Evolutionary conservation across 2,113 vertebrate species (phyloP), one percentile per base, ranked within the genome.

Genomic region (Esox niger): DNA sequence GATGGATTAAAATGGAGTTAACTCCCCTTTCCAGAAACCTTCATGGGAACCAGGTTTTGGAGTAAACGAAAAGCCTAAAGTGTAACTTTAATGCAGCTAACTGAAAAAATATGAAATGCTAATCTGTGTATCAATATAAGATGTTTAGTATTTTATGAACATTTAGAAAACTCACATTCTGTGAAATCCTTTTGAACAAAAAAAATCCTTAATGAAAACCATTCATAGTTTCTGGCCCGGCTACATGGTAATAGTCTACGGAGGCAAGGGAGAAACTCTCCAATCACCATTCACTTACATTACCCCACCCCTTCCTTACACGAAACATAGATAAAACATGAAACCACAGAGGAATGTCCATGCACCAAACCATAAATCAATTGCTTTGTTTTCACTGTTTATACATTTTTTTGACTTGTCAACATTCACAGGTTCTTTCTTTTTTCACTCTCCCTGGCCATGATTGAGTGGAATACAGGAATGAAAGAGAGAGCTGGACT

Each of bases 251-350:
- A n/a, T 64, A 73, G 62, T 31, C 5, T 71, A 71, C 70, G 52
- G 30, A 73, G 84, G 70, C 63, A 74, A 70, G 66, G 5, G 23
- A 58, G 57, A 59, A 43, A 29, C 63, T 72, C 61, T 55, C 85
- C 86, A 89, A 86, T 88, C 82, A 79, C 62, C 59, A 66, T 1
- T 27, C 6, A 54, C 72, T 47, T 25, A 57, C 13, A n/a, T 10
- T 30, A 55, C 43, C 55, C 79, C 79, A 38, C 80, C 79, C 69
- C 70, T 21, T n/a, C 32, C 31, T 20, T 52, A 52, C 4, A 52
- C 21, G 5, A 6, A 38, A 11, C 11, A 38, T 38, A 11, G 11
- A 11, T 38, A 38, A 38, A 38, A 38, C 5, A 38, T 6, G 11
- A 38, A 38, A 38, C 5, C 5, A 38, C 5, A 52, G n/a, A 52